Evolutionary conservation across 2,888 invertebrate species (phyloP).

Genomic region (Ferdinandea cuprea): DNA sequence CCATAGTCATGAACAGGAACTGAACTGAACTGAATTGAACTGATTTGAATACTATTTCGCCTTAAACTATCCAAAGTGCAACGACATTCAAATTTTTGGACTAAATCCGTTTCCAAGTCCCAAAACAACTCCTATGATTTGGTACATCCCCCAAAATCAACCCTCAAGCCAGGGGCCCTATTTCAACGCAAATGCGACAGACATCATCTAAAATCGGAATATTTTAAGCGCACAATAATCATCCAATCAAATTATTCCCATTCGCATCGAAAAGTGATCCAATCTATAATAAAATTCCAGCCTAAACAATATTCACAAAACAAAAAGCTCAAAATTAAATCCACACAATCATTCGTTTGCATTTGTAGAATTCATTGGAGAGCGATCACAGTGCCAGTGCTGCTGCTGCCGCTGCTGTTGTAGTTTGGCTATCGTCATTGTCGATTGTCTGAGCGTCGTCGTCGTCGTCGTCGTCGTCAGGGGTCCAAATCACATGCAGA

Average conservation of each 20-base stretch:
- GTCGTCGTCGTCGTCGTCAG: slow-evolving; percentile 18
- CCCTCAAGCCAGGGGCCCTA: too few relatives aligned
- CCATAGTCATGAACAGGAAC: too few relatives aligned
- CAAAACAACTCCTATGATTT: too few relatives aligned
- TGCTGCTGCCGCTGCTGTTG: background rate
- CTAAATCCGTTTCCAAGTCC: too few relatives aligned
- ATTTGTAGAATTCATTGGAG: slow-evolving; percentile 70
- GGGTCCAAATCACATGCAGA: slow-evolving; percentile 73
- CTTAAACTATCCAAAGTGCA: too few relatives aligned
- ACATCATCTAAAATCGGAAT: background rate
- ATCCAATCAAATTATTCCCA: slow-evolving; percentile 28
- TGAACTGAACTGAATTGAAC: too few relatives aligned
- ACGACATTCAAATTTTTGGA: too few relatives aligned
- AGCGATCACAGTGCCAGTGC: slow-evolving; percentile 45
- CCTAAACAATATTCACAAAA: slow-evolving; percentile 23
- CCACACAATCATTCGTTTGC: slow-evolving; percentile 59
- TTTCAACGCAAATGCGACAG: background rate
- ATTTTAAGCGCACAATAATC: slow-evolving; percentile 23
- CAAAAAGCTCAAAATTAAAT: slow-evolving; percentile 42
- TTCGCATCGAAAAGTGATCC: background rate
- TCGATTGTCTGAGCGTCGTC: background rate
- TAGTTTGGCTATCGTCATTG: slow-evolving; percentile 23
- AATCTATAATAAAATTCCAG: slow-evolving; percentile 26
- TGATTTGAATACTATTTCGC: too few relatives aligned
- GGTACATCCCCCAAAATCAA: too few relatives aligned